Evolutionary conservation across 2,888 invertebrate species (phyloP).

Genomic region (Hesperia comma): DNA sequence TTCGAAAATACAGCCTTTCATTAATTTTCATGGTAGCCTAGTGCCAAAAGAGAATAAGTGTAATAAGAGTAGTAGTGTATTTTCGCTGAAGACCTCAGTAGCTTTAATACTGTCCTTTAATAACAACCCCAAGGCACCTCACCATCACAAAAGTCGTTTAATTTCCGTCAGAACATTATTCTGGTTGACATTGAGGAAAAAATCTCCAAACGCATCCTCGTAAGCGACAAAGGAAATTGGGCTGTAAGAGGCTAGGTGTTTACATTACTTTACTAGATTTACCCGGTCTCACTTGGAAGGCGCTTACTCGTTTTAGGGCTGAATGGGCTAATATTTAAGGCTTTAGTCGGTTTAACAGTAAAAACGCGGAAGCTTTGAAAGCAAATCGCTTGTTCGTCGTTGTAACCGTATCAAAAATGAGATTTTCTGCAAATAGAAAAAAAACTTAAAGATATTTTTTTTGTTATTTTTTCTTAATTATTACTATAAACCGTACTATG

Average conservation of each 20-base stretch:
- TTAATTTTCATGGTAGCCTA: too few species aligned
- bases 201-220: conserved; percentile 15
- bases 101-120: not conserved
- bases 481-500: too few species aligned
- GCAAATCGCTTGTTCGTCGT: too few species aligned
- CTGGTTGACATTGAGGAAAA: conserved; percentile 32
- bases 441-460: too few species aligned
- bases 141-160: conserved; percentile 29
- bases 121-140: not conserved
- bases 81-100: too few species aligned
- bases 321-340: not conserved
- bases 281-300: conserved; percentile 1
- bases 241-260: conserved; percentile 14
- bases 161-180: conserved; percentile 34
- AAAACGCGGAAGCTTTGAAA: too few species aligned
- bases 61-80: too few species aligned
- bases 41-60: too few species aligned
- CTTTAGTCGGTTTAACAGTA: not conserved
- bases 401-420: too few species aligned
- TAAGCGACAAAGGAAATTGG: conserved; percentile 28
- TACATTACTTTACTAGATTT: conserved; percentile 7
- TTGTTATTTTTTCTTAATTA: too few species aligned
- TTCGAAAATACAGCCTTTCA: too few species aligned
- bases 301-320: not conserved
- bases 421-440: too few species aligned